Evolutionary conservation across 2,113 vertebrate genomes (phyloP), one percentile per base, ranked within the genome.

Genomic region (Cricetomys ansorgei): DNA sequence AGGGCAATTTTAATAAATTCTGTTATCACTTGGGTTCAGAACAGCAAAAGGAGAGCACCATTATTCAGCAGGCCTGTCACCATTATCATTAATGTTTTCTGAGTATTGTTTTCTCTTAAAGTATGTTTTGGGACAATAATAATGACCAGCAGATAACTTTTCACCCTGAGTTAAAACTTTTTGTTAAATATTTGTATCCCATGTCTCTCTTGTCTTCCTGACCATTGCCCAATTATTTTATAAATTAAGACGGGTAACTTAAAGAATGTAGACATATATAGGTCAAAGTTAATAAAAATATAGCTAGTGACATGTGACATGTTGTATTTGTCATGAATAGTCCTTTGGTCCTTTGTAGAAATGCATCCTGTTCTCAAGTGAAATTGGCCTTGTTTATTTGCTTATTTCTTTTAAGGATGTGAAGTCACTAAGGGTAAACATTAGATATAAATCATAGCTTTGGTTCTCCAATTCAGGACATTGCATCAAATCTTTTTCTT

Each of bases 51-150:
- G 25, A 91, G 83, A 75, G 9, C 12, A 40, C 25, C 25, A 37
- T 80, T 80, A 75, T 76, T 96, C 45, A 94, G 2, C 88, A n/a
- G 70, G 76, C 27, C 45, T 67, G 72, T 88, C 53, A 70, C n/a
- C 7, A 84, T 5, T 59, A 3, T 88, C 65, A 65, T 92, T 64
- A 84, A 48, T 65, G 69, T n/a, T 95, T 91, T 77, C 37, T 67
- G 43, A 76, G 11, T 43, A 27, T 91, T 96, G 72, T 86, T 95
- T 94, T 95, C 50, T 16, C 65, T 88, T 81, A 57, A 81, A 34
- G 8, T 92, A 85, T 91, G 65, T 75, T 94, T 91, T 85, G 76
- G 40, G 40, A 40, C 29, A 89, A 75, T 91, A 94, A 76, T 55
- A 76, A 65, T 91, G 40, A 88, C 72, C 45, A 91, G 45, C 62